These are phyloP conservation scores for Onchidella celtica DNA, from an alignment of 2,888 invertebrate genomes.

Conservation along the genomic window DNA sequence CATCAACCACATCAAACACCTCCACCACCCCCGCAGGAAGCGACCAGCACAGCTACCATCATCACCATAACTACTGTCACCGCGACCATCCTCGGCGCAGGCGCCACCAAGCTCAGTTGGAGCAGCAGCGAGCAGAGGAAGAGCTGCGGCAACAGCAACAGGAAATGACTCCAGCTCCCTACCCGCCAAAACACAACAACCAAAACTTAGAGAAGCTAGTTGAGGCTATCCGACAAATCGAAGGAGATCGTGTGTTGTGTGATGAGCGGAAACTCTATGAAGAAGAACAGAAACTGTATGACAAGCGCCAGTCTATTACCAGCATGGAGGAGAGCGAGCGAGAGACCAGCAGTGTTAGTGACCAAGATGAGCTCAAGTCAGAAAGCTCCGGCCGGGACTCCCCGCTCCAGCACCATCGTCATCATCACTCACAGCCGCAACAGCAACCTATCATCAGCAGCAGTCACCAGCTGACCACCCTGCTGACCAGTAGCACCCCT, in stretches of 20 bases:
- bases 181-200: slow-evolving; percentile 83
- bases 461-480: not conserved
- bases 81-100: slow-evolving; percentile 46
- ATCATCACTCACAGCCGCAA: slow-evolving; percentile 21
- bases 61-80: slow-evolving; percentile 36
- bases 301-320: slow-evolving; percentile 42
- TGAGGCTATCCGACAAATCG: slow-evolving; percentile 90
- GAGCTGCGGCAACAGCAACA: slow-evolving; percentile 18
- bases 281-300: slow-evolving; percentile 23
- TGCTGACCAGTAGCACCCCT: not conserved
- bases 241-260: slow-evolving; percentile 46
- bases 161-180: not conserved
- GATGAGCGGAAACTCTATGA: slow-evolving; percentile 36
- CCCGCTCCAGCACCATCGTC: slow-evolving; percentile 54
- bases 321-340: slow-evolving; percentile 68
- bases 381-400: slow-evolving; percentile 67
- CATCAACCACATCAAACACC: not conserved
- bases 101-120: slow-evolving; percentile 27
- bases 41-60: not conserved
- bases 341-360: slow-evolving; percentile 61
- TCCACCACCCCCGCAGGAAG: not conserved
- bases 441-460: not conserved
- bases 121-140: slow-evolving; percentile 7
- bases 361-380: slow-evolving; percentile 68
- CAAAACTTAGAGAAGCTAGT: slow-evolving; percentile 99